Base-by-base conservation (phyloP, 2,797 vertebrate species). In the Cuniculus paca region DNA sequence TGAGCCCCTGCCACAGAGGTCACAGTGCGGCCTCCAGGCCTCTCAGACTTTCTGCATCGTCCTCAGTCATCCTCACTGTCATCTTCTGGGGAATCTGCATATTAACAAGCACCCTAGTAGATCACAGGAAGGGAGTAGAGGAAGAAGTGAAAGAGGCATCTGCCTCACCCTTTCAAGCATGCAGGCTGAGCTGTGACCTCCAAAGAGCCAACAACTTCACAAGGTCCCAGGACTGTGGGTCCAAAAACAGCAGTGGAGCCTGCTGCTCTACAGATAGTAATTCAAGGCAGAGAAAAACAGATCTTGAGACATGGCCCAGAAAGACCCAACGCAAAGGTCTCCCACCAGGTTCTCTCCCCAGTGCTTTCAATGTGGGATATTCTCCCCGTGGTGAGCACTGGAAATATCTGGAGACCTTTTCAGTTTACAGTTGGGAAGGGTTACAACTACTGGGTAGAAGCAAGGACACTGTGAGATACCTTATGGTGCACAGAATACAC, bases 1-100 rank as follows among this genome's bases (percentile, higher is more conserved):
- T 0, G 0, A 24, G 13, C 1, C 42, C 70, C 24, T 8, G 13
- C 20, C 36, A 42, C 16, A 56, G n/a, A 58, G 39, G 2, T 0
- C 16, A 16, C 50, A 52, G 9, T 36, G 14, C 22, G 12, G 50
- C 31, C 11, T 11, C 75, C 6, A 0, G 60, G 12, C 11, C 24
- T 50, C 12, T 34, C 36, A 14, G 70, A 22, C 7, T 9, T 9
- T 11, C 31, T 8, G 7, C 17, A 16, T 42, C 7, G 11, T 72
- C 70, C 65, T 68, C 17, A 68, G 72, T 14, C 42, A 74, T 28
- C 6, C 0, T 16, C 72, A 74, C 7, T 14, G 42, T 45, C 72
- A 45, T 14, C 3, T 6, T 28, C 68, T 72, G 36, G 22, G 72
- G 75, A 45, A 63, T 20, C 45, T 36, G 39, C 54, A 56, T 31